phyloP scores from a whole-genome alignment of 2,888 invertebrate genomes.

The Sisyra terminalis region DNA sequence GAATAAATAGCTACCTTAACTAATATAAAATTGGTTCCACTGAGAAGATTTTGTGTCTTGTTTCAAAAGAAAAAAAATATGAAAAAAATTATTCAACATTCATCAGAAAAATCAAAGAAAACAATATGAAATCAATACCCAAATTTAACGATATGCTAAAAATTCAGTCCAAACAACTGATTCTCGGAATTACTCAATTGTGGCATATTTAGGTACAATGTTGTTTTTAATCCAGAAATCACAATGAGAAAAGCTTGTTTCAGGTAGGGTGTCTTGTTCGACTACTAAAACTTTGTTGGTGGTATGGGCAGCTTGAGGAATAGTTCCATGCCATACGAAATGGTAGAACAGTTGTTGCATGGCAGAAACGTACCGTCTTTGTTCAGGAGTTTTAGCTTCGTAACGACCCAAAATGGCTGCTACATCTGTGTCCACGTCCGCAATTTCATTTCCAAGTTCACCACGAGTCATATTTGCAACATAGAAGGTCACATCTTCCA shows the following conservation, averaged over 20 bases:
- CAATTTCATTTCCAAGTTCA: conserved; percentile 21
- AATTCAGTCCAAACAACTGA: too few relatives aligned
- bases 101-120: too few relatives aligned
- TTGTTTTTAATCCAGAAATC: conserved; percentile 60
- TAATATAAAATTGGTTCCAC: too few relatives aligned
- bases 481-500: conserved; percentile 52
- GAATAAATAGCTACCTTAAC: too few relatives aligned
- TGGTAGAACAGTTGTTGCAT: conserved; percentile 72
- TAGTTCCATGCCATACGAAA: conserved; percentile 60
- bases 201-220: conserved; percentile 57
- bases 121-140: too few relatives aligned
- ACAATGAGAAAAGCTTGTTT: conserved; percentile 52
- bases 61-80: too few relatives aligned
- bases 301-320: conserved; percentile 39
- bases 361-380: conserved; percentile 56
- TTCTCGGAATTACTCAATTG: conserved; percentile 41
- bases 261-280: conserved; percentile 50
- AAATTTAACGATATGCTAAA: too few relatives aligned
- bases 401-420: conserved; percentile 65
- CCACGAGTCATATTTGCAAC: conserved; percentile 49
- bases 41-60: too few relatives aligned
- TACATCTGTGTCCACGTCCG: conserved; percentile 50
- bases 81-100: too few relatives aligned
- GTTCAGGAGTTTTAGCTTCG: conserved; percentile 52
- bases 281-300: conserved; percentile 42